These are phyloP conservation scores for Hafferia zeledoni DNA, from an alignment of 2,797 vertebrate genomes.

Conservation along the genomic window DNA sequence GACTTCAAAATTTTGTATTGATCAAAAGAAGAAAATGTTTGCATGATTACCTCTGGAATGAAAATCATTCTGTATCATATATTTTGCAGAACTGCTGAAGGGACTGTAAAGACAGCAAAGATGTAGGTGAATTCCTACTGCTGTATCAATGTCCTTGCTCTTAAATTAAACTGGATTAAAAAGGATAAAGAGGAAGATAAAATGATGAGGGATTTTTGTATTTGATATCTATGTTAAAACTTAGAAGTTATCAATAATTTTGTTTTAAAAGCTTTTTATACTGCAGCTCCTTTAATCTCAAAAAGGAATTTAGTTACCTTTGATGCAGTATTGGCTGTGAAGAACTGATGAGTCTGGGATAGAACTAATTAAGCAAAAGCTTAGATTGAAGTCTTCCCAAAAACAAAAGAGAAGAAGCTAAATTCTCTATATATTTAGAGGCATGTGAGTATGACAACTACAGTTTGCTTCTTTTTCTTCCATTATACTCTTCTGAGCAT, in stretches of 20 bases:
- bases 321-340: neutral
- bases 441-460: neutral
- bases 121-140: neutral
- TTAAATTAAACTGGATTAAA: neutral
- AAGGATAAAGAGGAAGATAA: neutral
- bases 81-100: neutral
- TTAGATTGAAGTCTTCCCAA: neutral
- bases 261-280: neutral
- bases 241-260: neutral
- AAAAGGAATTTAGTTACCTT: neutral
- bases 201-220: neutral
- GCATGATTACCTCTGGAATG: neutral
- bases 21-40: neutral
- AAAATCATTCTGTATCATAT: neutral
- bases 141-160: neutral
- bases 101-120: neutral
- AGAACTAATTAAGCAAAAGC: neutral
- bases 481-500: rapidly evolving
- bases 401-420: neutral
- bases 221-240: neutral
- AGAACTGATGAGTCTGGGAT: neutral
- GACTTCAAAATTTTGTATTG: neutral
- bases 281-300: neutral
- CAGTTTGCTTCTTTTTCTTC: neutral
- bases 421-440: neutral